These are phyloP conservation scores for Temnothorax unifasciatus DNA, from an alignment of 2,888 invertebrate genomes.

Conservation along the genomic window DNA sequence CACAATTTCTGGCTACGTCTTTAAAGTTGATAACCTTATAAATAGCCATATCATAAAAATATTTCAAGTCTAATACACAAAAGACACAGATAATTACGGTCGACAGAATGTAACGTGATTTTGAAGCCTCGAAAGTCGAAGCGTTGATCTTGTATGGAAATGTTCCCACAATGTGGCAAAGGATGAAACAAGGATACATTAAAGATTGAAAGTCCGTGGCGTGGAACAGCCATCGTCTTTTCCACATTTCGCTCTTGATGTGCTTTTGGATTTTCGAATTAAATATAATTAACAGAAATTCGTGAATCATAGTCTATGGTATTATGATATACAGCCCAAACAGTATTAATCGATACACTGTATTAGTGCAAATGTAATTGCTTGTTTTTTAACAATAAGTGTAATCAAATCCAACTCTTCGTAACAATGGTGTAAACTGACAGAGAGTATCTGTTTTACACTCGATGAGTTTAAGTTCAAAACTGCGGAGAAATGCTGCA, in stretches of 20 bases:
- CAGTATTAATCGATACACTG: too few species aligned
- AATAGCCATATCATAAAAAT: not conserved
- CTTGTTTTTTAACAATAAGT: not conserved
- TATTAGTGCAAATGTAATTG: too few species aligned
- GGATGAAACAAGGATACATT: too few species aligned
- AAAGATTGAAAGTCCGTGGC: too few species aligned
- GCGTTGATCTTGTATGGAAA: not conserved
- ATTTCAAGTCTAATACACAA: not conserved
- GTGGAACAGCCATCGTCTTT: too few species aligned
- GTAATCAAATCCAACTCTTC: not conserved
- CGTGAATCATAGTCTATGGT: too few species aligned
- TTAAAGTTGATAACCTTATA: not conserved
- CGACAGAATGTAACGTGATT: not conserved
- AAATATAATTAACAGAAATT: too few species aligned
- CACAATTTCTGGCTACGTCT: too few species aligned
- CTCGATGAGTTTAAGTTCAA: not conserved
- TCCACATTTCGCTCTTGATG: too few species aligned
- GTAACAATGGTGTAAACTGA: not conserved
- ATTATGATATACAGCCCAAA: too few species aligned
- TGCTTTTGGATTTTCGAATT: too few species aligned
- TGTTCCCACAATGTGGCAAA: not conserved
- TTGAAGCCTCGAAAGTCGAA: not conserved
- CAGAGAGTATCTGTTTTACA: not conserved
- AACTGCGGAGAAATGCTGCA: not conserved
- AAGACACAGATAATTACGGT: not conserved